Base-by-base conservation (phyloP, 2,113 vertebrate species). In the Eptatretus burgeri region DNA sequence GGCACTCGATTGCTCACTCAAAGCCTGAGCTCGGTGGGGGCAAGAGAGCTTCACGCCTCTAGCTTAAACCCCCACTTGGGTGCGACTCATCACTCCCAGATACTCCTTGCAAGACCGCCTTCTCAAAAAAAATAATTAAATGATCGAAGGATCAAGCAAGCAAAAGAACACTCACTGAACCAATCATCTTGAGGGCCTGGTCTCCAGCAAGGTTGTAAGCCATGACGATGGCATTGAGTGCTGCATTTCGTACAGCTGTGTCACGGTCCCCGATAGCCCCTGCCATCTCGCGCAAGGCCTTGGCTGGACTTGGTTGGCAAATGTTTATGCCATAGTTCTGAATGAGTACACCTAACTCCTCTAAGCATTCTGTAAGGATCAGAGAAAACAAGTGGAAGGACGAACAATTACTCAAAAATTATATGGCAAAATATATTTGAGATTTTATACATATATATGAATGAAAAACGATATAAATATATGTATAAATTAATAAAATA, bases 111-210 rank as follows among this genome's bases (percentile, higher is more conserved):
- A 11, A 51, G 16, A 13, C n/a, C 14, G 41, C 14, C 49, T 49
- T 14, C 14, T n/a, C 13, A 49, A 13, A 8, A 52, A 52, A 64
- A 52, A 64, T 27, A 14, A 51, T 9, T 13, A 18, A 16, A 60
- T 18, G 18, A n/a, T 60, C 2, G 53, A 18, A 60, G 18, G 53
- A 16, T 16, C 18, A 60, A 16, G 18, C 53, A 60, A 18, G n/a
- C n/a, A 9, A 56, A 63, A 63, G n/a, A 14, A 64, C 51, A 77
- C 89, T 85, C 71, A 98, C 91, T 64, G 85, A 91, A 75, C 91
- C 91, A 50, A 98, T 91, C 10, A 96, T 79, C 72, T 94, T 98
- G 80, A 91, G 95, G 71, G 95, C 84, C 63, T 94, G 91, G 3
- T 98, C 91, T 0, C 91, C 91, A 1, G 88, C 79, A 41, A 85